phyloP scores from a whole-genome alignment of 1,140 invertebrate species.

The Harlomillsia oculata region DNA sequence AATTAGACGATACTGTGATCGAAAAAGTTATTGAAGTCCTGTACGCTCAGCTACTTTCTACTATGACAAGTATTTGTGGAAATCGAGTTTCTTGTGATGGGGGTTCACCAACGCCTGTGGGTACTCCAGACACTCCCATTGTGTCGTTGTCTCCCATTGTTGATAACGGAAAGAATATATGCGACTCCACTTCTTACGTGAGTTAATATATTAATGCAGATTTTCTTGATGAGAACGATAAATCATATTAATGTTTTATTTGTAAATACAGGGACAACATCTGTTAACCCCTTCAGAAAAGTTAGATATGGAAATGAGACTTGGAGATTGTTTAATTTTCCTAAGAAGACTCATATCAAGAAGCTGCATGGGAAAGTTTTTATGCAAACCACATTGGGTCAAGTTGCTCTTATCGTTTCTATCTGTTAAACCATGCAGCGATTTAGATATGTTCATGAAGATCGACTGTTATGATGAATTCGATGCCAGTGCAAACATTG shows the following conservation, averaged over 20 bases:
- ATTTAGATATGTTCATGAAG: slow-evolving; percentile 28
- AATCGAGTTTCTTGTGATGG: slow-evolving; percentile 24
- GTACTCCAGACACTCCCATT: slow-evolving; percentile 33
- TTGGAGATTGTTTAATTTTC: slow-evolving; percentile 52
- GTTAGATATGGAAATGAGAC: slow-evolving; percentile 36
- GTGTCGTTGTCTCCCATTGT: slow-evolving; percentile 19
- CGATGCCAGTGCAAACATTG: neutral
- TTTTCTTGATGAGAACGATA: neutral
- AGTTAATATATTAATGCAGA: neutral
- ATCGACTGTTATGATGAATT: slow-evolving; percentile 7
- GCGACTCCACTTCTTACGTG: slow-evolving; percentile 19
- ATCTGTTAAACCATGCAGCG: slow-evolving; percentile 29
- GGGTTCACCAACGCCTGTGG: slow-evolving; percentile 31
- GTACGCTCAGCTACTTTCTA: slow-evolving; percentile 42
- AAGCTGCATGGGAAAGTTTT: slow-evolving; percentile 37
- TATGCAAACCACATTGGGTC: slow-evolving; percentile 30
- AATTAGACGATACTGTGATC: slow-evolving; percentile 43
- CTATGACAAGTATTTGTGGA: slow-evolving; percentile 22
- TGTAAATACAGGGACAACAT: neutral
- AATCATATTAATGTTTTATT: neutral
- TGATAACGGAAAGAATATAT: slow-evolving; percentile 24
- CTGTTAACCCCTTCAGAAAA: slow-evolving; percentile 27
- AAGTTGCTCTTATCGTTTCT: slow-evolving; percentile 30
- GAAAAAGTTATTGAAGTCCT: slow-evolving; percentile 43
- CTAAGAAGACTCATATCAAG: slow-evolving; percentile 46